Conservation (phyloP, 2,888 invertebrate species). For the Plagodis pulveraria region DNA sequence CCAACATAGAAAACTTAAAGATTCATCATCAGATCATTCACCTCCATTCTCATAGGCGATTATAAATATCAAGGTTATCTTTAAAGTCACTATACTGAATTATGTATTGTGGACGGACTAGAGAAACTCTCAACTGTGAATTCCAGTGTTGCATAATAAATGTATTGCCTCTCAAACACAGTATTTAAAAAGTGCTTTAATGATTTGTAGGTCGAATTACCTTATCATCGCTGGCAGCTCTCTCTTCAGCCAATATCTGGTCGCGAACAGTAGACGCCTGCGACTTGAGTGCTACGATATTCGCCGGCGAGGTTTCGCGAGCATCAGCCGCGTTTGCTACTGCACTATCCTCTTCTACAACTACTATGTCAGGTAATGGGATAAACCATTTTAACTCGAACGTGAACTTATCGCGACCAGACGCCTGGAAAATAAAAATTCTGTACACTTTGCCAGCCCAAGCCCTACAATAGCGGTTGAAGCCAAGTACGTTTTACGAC, state of each 20-base stretch:
- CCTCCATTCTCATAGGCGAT: too few species aligned
- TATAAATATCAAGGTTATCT: too few species aligned
- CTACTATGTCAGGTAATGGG: constrained; percentile 92
- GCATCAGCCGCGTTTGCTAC: constrained; percentile 56
- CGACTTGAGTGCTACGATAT: constrained; percentile 93
- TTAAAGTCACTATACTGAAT: too few species aligned
- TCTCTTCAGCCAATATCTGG: constrained; percentile 92
- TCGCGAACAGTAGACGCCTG: constrained; percentile 95
- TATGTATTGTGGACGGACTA: too few species aligned
- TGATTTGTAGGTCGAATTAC: constrained; percentile 46
- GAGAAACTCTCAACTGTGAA: too few species aligned
- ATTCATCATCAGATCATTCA: too few species aligned
- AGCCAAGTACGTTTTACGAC: neutral
- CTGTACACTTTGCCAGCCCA: neutral
- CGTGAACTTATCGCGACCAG: constrained; percentile 94
- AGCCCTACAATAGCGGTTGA: too few species aligned
- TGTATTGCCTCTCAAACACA: too few species aligned
- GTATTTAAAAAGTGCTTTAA: too few species aligned
- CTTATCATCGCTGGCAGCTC: constrained; percentile 87
- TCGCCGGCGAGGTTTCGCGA: constrained; percentile 89
- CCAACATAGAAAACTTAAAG: too few species aligned
- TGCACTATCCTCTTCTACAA: constrained; percentile 88
- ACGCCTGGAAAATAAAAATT: constrained; percentile 79
- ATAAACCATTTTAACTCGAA: constrained; percentile 98
- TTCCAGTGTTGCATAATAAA: too few species aligned